phyloP scores from a whole-genome alignment of 2,888 invertebrate species.

The Thereva unica region DNA sequence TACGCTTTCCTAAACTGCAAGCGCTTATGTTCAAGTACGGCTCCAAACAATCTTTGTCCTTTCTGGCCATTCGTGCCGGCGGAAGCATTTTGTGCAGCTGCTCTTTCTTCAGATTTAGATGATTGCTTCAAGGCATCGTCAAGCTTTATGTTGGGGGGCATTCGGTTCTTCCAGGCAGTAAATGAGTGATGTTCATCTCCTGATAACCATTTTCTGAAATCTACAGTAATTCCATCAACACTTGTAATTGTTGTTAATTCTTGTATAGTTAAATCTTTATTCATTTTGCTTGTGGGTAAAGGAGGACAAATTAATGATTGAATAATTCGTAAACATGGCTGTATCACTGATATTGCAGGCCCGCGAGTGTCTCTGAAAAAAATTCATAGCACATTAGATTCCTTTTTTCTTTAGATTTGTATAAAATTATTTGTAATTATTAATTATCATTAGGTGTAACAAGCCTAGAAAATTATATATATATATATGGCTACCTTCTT shows the following conservation, averaged over 20 bases:
- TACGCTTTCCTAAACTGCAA: conserved; percentile 60
- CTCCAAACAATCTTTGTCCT: conserved; percentile 40
- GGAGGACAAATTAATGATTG: conserved; percentile 77
- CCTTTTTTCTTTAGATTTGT: too few relatives aligned
- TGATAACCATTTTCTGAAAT: conserved; percentile 74
- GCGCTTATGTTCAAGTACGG: conserved; percentile 52
- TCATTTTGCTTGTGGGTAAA: conserved; percentile 61
- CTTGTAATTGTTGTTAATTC: conserved; percentile 62
- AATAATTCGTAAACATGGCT: conserved; percentile 92
- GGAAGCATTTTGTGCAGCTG: conserved; percentile 45
- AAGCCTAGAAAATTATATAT: too few relatives aligned
- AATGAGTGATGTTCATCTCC: conserved; percentile 72
- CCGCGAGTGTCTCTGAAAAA: conserved; percentile 67
- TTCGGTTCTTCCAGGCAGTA: conserved; percentile 71
- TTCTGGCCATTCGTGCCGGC: conserved; percentile 39
- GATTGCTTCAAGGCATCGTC: conserved; percentile 47
- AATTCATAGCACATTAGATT: background rate
- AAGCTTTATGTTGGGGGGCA: conserved; percentile 59
- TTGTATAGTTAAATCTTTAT: conserved; percentile 62
- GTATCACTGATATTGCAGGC: conserved; percentile 84
- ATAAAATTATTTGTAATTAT: too few relatives aligned
- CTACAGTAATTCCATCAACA: conserved; percentile 68
- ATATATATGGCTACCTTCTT: too few relatives aligned
- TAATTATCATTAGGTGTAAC: too few relatives aligned
- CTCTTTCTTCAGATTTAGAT: conserved; percentile 47